Conservation (phyloP, 2,113 vertebrate genomes). For the Nanger granti region DNA sequence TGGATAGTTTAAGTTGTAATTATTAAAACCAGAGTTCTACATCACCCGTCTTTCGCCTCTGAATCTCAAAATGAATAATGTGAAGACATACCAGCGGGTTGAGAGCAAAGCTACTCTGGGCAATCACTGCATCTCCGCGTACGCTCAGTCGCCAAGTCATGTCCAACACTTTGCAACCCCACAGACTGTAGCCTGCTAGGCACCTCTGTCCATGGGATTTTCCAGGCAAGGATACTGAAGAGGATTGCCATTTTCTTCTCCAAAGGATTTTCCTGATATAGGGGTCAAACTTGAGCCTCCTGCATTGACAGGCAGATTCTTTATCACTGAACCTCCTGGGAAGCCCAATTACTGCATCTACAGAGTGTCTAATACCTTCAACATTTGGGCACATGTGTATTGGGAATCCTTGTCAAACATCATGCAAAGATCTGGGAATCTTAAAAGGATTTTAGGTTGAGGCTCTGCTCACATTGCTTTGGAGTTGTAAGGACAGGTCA, state of each 20-base stretch:
- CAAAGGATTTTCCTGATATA: neutral
- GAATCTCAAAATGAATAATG: conserved; percentile 22
- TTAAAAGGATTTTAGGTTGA: neutral
- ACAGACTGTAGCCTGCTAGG: neutral
- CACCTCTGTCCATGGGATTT: neutral
- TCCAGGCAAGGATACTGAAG: neutral
- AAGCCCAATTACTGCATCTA: neutral
- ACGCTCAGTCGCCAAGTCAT: neutral
- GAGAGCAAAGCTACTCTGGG: neutral
- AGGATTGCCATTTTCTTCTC: neutral
- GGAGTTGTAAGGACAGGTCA: neutral
- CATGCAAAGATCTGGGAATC: neutral
- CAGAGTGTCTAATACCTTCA: neutral
- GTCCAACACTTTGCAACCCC: neutral
- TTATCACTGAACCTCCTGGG: neutral
- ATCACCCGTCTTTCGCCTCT: neutral
- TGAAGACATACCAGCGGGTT: neutral
- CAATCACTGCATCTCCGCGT: neutral
- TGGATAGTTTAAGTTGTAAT: neutral
- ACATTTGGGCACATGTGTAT: neutral
- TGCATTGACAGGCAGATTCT: neutral
- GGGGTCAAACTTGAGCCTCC: neutral
- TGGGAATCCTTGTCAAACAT: neutral
- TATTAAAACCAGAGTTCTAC: conserved; percentile 39
- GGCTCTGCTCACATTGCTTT: conserved; percentile 16